Conservation (phyloP, 2,888 invertebrate species). For the Conistra vaccinii region DNA sequence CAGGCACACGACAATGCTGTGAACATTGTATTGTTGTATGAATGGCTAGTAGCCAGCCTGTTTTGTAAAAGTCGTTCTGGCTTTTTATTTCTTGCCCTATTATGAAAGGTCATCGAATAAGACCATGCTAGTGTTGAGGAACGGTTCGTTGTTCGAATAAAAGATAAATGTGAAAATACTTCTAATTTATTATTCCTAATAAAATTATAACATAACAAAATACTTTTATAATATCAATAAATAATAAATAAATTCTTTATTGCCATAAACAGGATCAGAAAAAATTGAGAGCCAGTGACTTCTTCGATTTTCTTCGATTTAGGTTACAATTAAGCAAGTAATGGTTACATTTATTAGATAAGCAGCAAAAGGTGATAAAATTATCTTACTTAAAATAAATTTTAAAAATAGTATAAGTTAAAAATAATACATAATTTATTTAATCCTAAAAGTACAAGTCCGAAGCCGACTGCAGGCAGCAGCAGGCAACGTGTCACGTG, state of each 20-base stretch:
- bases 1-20: constrained; percentile 24
- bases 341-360: no score
- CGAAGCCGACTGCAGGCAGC: no score
- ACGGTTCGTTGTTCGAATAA: not conserved
- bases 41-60: not conserved
- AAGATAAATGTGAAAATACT: not conserved
- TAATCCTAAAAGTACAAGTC: not conserved
- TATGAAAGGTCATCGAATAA: not conserved
- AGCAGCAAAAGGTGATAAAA: no score
- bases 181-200: not conserved
- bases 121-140: no score
- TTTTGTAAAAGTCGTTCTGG: not conserved
- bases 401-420: no score
- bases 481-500: no score
- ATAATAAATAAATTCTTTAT: no score
- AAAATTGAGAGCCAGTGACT: no score
- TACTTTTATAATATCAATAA: not conserved
- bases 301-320: no score
- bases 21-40: not conserved
- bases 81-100: not conserved
- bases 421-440: not conserved
- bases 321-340: no score
- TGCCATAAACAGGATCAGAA: no score
- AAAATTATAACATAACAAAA: not conserved
- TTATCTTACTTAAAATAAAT: no score